Percentiles rank a stretch among this genome's conserved stretches.
phyloP scores from a whole-genome alignment of 2,113 vertebrate genomes.

The Chitala chitala region DNA sequence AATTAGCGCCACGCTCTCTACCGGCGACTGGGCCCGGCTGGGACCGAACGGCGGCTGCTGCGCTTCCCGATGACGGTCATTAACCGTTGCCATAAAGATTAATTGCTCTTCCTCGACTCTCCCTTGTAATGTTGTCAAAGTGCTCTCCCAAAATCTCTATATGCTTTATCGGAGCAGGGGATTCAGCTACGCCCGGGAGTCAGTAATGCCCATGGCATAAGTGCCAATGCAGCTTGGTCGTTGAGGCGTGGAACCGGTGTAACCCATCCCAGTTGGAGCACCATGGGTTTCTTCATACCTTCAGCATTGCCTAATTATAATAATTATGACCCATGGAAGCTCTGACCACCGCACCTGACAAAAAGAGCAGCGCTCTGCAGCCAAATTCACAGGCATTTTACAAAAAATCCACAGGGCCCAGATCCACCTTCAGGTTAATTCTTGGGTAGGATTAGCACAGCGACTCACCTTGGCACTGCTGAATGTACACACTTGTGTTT shows the following conservation, averaged over 20 bases:
- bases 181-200: slow-evolving; percentile 6
- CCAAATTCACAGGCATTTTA: not conserved
- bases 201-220: slow-evolving; percentile 33
- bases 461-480: no score
- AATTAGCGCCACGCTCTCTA: no score
- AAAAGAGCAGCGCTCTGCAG: not conserved
- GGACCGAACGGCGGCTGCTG: not conserved
- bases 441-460: not conserved
- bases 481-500: no score
- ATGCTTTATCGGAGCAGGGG: no score
- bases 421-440: no score
- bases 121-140: slow-evolving; percentile 35
- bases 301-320: slow-evolving; percentile 42
- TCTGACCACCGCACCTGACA: slow-evolving; percentile 25
- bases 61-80: slow-evolving; percentile 1
- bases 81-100: slow-evolving; percentile 39
- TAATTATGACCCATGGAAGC: slow-evolving; percentile 35
- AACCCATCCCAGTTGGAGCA: slow-evolving; percentile 31
- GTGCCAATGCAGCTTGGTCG: not conserved
- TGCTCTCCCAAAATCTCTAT: slow-evolving; percentile 33
- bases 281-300: slow-evolving; percentile 32
- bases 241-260: slow-evolving; percentile 23
- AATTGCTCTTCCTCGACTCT: slow-evolving; percentile 31
- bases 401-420: no score
- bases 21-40: not conserved